phyloP scores from a whole-genome alignment of 2,113 vertebrate species.

The Felis chaus region DNA sequence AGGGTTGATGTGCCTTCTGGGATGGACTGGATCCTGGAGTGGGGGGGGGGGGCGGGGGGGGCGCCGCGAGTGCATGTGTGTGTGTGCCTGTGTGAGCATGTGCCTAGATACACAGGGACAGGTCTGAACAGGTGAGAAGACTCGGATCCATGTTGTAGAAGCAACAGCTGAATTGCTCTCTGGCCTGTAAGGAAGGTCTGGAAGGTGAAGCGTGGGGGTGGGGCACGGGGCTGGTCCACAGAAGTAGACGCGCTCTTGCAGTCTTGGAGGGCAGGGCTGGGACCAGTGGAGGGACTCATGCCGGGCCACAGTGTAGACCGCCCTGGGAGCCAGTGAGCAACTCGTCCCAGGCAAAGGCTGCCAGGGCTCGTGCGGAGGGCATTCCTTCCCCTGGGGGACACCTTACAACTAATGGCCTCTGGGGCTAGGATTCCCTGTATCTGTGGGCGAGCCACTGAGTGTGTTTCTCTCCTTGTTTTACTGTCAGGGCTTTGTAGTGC shows the following conservation, averaged over 20 bases:
- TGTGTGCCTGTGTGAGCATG: accelerated
- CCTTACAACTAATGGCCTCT: background rate
- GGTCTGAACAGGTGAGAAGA: background rate
- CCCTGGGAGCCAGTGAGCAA: background rate
- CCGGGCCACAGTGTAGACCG: no score
- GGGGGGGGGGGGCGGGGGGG: background rate
- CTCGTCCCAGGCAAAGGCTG: background rate
- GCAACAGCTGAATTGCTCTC: background rate
- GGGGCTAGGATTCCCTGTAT: background rate
- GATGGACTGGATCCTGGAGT: background rate
- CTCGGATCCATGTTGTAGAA: background rate
- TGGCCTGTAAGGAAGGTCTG: background rate
- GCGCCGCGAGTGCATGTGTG: no score
- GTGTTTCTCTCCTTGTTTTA: background rate
- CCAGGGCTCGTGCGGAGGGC: background rate
- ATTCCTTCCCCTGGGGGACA: background rate
- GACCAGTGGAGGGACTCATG: background rate
- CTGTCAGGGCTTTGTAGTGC: background rate
- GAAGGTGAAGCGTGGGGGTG: background rate
- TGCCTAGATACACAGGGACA: background rate
- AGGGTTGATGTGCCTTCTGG: background rate
- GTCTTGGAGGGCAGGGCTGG: background rate
- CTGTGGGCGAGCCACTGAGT: background rate
- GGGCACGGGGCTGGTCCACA: background rate
- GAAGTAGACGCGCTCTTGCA: background rate